Evolutionary conservation across 2,113 vertebrate species (phyloP).

Genomic region (Xiphorhynchus elegans): DNA sequence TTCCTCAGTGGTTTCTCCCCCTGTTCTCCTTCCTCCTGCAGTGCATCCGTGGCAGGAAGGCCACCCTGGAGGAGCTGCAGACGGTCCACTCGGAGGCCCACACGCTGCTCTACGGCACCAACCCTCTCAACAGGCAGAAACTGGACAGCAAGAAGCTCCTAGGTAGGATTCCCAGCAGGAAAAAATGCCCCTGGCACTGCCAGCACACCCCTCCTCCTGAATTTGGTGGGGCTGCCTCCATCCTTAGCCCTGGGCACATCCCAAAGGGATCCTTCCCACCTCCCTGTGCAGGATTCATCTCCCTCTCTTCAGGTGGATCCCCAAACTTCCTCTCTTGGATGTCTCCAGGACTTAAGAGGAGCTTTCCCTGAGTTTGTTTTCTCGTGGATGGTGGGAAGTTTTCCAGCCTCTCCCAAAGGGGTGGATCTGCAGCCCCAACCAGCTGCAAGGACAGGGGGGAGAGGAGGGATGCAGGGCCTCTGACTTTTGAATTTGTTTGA

Average conservation of each 20-base stretch:
- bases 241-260: neutral
- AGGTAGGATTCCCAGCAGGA: conserved; percentile 27
- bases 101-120: conserved; percentile 93
- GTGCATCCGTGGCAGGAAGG: conserved; percentile 95
- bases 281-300: neutral
- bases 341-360: neutral
- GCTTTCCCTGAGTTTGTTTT: neutral
- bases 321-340: neutral
- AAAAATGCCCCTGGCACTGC: too few relatives aligned
- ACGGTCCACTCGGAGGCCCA: conserved; percentile 94
- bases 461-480: neutral
- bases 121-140: conserved; percentile 95
- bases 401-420: neutral
- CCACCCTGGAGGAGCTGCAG: conserved; percentile 94
- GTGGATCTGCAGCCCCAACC: neutral
- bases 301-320: neutral
- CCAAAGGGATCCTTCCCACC: neutral
- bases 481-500: neutral
- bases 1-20: neutral
- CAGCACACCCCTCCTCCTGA: neutral
- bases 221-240: neutral
- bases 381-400: neutral
- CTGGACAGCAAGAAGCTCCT: conserved; percentile 91
- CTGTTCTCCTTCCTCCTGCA: conserved; percentile 32
- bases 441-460: neutral